Evolutionary conservation across 2,113 vertebrate genomes (phyloP).

Genomic region (Rhadina sibilatrix): DNA sequence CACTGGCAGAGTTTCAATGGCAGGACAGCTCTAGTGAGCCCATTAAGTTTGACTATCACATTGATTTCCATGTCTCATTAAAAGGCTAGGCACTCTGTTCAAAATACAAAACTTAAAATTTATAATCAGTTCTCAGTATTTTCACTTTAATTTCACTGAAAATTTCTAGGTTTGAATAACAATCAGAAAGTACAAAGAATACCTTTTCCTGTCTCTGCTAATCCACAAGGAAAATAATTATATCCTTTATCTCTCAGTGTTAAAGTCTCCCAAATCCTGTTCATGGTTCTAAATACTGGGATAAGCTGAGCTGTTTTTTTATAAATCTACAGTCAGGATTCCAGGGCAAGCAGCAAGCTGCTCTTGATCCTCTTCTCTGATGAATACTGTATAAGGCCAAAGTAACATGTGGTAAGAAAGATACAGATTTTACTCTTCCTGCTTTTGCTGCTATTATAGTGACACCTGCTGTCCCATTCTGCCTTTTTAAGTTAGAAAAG

Average conservation of each 20-base stretch:
- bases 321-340: neutral
- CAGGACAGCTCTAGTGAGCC: neutral
- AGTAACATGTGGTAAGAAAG: neutral
- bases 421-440: neutral
- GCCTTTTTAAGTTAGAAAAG: neutral
- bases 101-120: neutral
- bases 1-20: neutral
- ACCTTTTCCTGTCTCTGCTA: neutral
- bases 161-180: neutral
- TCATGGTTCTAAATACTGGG: neutral
- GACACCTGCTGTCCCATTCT: conserved; percentile 30
- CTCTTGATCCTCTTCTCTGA: neutral
- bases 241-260: neutral
- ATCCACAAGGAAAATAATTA: neutral
- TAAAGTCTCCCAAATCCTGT: neutral
- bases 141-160: neutral
- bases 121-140: neutral
- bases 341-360: neutral
- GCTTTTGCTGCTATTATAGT: neutral
- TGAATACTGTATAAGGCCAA: neutral
- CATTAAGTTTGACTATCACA: neutral
- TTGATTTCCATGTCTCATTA: neutral
- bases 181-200: neutral
- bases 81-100: neutral
- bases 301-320: neutral